Evolutionary conservation across 1,140 invertebrate genomes (phyloP).

Genomic region (Belonocnema kinseyi): DNA sequence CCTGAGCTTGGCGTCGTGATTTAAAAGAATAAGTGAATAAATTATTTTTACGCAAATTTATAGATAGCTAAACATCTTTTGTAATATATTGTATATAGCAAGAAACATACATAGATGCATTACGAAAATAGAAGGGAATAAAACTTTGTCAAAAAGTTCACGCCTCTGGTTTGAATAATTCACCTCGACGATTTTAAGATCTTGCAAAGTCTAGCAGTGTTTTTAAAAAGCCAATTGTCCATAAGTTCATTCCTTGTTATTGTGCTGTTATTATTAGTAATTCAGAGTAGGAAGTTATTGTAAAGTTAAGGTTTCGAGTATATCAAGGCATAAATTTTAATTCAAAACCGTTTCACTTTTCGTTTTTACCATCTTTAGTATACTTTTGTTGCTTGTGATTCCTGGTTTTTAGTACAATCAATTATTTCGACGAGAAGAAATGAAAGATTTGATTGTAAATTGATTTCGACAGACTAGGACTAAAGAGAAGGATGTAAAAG

Average conservation of each 20-base stretch:
- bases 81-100: constrained; percentile 74
- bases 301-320: not conserved
- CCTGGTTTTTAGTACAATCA: not conserved
- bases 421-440: not conserved
- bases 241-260: constrained; percentile 17
- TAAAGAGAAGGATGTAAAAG: not conserved
- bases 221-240: not conserved
- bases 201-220: not conserved
- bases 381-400: constrained; percentile 22
- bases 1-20: constrained; percentile 23
- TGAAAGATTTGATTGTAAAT: not conserved
- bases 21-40: constrained; percentile 35
- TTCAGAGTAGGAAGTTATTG: not conserved
- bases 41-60: constrained; percentile 62
- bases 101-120: constrained; percentile 56
- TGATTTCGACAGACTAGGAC: constrained; percentile 1
- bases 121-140: constrained; percentile 38
- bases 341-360: not conserved
- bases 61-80: constrained; percentile 65
- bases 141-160: constrained; percentile 31
- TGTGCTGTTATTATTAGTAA: constrained; percentile 2
- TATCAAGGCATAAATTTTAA: not conserved
- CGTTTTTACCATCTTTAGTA: not conserved
- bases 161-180: not conserved
- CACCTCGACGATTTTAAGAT: constrained; percentile 10